Conservation (phyloP, 2,888 invertebrate genomes). For the Gymnoscelis rufifasciata region DNA sequence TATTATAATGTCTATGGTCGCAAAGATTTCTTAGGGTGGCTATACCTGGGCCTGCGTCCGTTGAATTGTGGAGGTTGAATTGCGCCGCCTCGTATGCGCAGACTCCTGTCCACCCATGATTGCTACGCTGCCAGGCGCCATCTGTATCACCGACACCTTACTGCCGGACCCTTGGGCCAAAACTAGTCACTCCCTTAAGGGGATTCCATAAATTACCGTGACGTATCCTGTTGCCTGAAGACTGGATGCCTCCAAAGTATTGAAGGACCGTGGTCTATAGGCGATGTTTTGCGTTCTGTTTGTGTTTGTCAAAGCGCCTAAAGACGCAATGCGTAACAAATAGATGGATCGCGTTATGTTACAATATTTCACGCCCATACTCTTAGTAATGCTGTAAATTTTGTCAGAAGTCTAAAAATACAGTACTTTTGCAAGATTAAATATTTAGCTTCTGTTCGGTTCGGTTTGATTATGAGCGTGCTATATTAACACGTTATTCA, state of each 20-base stretch:
- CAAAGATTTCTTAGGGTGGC: conserved; percentile 26
- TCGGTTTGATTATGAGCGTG: too few relatives aligned
- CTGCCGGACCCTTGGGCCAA: conserved; percentile 20
- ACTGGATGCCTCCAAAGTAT: conserved; percentile 49
- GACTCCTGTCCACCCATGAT: conserved; percentile 52
- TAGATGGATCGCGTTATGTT: conserved; percentile 8
- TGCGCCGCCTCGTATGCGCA: conserved; percentile 85
- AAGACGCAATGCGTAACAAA: conserved; percentile 17
- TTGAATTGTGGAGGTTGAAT: conserved; percentile 85
- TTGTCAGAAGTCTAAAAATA: too few relatives aligned
- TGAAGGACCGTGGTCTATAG: conserved; percentile 51
- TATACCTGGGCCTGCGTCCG: conserved; percentile 81
- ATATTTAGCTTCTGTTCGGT: too few relatives aligned
- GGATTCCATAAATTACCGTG: conserved; percentile 1
- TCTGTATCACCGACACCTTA: conserved; percentile 58
- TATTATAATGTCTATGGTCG: neutral
- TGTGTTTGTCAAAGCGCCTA: conserved; percentile 13
- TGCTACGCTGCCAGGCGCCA: conserved; percentile 53
- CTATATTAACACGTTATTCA: too few relatives aligned
- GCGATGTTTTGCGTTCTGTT: conserved; percentile 39
- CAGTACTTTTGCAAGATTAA: too few relatives aligned
- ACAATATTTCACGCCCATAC: neutral
- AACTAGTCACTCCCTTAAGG: too few relatives aligned
- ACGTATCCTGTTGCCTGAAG: conserved; percentile 43
- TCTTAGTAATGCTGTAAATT: neutral